Percentiles rank a stretch among this genome's conserved stretches.
phyloP scores from a whole-genome alignment of 2,888 invertebrate species.

The Melinaea marsaeus region DNA sequence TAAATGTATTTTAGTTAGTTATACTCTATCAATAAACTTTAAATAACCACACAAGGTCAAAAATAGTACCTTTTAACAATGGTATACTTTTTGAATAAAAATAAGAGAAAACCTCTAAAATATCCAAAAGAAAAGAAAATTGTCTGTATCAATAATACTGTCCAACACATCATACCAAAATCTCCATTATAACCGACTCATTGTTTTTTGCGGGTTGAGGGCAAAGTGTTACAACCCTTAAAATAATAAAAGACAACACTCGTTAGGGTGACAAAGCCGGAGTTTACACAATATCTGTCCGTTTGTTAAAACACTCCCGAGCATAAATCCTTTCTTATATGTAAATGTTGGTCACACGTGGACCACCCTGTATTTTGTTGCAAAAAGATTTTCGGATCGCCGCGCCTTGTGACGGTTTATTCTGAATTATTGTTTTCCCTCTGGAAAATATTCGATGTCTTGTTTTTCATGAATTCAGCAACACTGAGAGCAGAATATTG shows the following conservation, averaged over 20 bases:
- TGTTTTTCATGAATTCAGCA: constrained; percentile 10
- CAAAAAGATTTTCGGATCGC: constrained; percentile 29
- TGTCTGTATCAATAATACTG: background rate
- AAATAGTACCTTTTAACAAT: too few species aligned
- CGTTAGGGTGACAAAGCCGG: constrained; percentile 17
- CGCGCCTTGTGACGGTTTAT: constrained; percentile 25
- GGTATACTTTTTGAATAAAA: too few species aligned
- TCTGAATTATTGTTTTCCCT: constrained; percentile 20
- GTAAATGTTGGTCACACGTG: constrained; percentile 31
- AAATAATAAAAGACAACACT: constrained; percentile 17
- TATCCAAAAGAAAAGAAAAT: too few species aligned
- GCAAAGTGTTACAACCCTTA: constrained; percentile 9
- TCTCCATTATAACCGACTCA: constrained; percentile 1
- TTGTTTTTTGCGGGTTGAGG: constrained; percentile 7
- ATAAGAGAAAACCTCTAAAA: too few species aligned
- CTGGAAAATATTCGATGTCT: constrained; percentile 4
- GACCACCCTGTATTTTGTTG: constrained; percentile 25
- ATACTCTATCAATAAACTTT: background rate
- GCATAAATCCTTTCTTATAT: constrained; percentile 20
- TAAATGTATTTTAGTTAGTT: constrained; percentile 4
- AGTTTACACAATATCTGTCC: constrained; percentile 27
- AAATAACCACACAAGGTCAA: too few species aligned
- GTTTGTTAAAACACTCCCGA: constrained; percentile 20
- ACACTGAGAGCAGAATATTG: background rate
- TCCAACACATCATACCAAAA: background rate